Evolutionary conservation across 2,888 invertebrate species (phyloP), one percentile per base, ranked within the genome.

Genomic region (Leptothorax acervorum): DNA sequence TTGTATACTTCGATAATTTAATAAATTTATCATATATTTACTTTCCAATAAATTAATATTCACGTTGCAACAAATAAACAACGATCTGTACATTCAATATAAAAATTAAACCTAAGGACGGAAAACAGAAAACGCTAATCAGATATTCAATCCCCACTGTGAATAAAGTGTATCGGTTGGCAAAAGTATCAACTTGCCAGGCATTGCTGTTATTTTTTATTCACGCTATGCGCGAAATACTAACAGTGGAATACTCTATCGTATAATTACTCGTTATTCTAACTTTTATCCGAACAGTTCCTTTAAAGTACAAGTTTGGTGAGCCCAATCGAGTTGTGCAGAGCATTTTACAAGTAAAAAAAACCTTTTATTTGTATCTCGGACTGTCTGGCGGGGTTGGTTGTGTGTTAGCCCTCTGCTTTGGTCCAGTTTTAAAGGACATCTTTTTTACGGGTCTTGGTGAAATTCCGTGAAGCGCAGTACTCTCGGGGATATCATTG

Each of bases 391-490:
- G 95, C 48, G 95, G 95, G n/a, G 95, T 95, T 0, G 94, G 91
- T 85, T 94, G 94, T 4, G 92, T 92, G 71, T 88, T 92, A 39
- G 91, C 90, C 83, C 91, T 92, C 74, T 94, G 94, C 78, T 95
- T 95, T 55, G 96, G 95, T 45, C 96, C 95, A 90, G 96, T 96
- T 95, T 97, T 97, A 87, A 96, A 96, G 2, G 96, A 96, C 90
- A 97, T 96, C 76, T 97, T 97, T 93, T 97, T 97, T 88, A 96
- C 94, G 4, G 97, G 97, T 71, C 97, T 96, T 70, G 97, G 97
- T 1, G 97, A 97, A 91, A 96, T 96, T 48, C 95, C 95, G 85
- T 95, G 95, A 23, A 95, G 92, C 6, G 94, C 91, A 6, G 95
- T 89, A 70, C 91, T 94, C n/a, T 94, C 94, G 28, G 93, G 91